These are phyloP conservation scores for Campoletis raptor DNA, from an alignment of 2,888 invertebrate species.

Conservation along the genomic window DNA sequence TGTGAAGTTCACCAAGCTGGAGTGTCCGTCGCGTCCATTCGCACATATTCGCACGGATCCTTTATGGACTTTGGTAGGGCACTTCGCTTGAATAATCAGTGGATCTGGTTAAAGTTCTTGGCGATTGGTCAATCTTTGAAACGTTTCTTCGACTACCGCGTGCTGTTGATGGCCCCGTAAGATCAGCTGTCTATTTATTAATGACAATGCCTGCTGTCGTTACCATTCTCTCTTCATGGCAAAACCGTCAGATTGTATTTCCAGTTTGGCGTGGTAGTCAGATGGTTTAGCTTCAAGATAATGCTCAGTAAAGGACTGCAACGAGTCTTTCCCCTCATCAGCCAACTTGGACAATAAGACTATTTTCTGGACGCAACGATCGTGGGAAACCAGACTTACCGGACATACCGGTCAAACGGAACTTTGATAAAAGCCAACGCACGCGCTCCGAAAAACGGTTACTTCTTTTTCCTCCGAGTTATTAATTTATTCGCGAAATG, in stretches of 20 bases:
- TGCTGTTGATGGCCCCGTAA: not conserved
- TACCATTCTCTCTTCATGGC: constrained; percentile 11
- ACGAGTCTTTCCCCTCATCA: constrained; percentile 23
- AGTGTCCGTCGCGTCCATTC: constrained; percentile 21
- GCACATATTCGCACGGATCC: constrained; percentile 22
- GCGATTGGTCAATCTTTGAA: constrained; percentile 10
- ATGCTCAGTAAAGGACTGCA: constrained; percentile 22
- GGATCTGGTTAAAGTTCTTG: constrained; percentile 8
- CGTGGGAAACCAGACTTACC: constrained; percentile 81
- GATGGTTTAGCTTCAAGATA: not conserved
- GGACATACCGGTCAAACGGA: constrained; percentile 78
- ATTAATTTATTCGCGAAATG: constrained; percentile 37
- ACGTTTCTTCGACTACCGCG: not conserved
- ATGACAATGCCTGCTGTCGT: constrained; percentile 29
- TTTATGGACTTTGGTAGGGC: not conserved
- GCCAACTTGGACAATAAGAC: constrained; percentile 29
- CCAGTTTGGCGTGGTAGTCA: constrained; percentile 22
- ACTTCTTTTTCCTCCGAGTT: not conserved
- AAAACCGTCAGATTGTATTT: constrained; percentile 36
- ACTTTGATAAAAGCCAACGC: constrained; percentile 70
- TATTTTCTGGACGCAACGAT: constrained; percentile 54
- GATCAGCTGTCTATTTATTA: constrained; percentile 16
- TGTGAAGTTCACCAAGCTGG: constrained; percentile 27
- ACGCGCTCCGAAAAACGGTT: constrained; percentile 61
- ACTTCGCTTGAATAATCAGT: not conserved